Conservation (phyloP, 1,140 invertebrate genomes). For the Micrasema longulum region DNA sequence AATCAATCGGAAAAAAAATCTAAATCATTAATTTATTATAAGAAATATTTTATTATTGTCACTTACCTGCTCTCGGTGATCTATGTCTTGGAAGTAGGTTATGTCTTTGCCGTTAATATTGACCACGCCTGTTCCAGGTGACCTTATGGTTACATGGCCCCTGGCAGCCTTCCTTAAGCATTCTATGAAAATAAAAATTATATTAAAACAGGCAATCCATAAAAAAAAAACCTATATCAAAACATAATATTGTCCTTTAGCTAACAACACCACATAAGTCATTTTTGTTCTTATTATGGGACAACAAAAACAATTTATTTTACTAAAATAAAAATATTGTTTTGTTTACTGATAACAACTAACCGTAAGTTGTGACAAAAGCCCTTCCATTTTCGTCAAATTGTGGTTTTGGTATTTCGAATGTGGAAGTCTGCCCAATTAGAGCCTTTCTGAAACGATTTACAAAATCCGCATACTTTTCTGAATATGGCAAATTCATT, state of each 20-base stretch:
- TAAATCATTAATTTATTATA: too few species aligned
- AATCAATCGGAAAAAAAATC: neutral
- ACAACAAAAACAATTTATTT: too few species aligned
- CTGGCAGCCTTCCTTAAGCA: slow-evolving; percentile 78
- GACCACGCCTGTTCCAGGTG: slow-evolving; percentile 85
- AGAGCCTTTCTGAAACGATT: slow-evolving; percentile 74
- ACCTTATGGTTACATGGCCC: slow-evolving; percentile 75
- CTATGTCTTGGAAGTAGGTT: slow-evolving; percentile 77
- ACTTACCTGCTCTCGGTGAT: slow-evolving; percentile 82
- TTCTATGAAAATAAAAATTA: slow-evolving; percentile 68
- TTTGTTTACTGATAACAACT: too few species aligned
- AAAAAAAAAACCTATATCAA: too few species aligned
- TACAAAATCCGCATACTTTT: slow-evolving; percentile 77
- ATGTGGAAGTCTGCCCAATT: slow-evolving; percentile 66
- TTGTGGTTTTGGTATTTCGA: slow-evolving; percentile 73
- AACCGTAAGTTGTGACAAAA: slow-evolving; percentile 76
- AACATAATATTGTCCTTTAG: too few species aligned
- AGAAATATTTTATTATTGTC: neutral
- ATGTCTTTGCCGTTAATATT: slow-evolving; percentile 84
- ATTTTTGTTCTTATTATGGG: too few species aligned
- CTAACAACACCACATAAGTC: too few species aligned
- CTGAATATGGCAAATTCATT: slow-evolving; percentile 77
- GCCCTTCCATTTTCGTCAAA: slow-evolving; percentile 76
- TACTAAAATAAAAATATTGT: too few species aligned
- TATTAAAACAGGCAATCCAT: too few species aligned